Percentiles rank a stretch among this genome's conserved stretches.
Evolutionary conservation across 2,113 vertebrate species (phyloP).

Genomic region (Hirundichthys speculiger): DNA sequence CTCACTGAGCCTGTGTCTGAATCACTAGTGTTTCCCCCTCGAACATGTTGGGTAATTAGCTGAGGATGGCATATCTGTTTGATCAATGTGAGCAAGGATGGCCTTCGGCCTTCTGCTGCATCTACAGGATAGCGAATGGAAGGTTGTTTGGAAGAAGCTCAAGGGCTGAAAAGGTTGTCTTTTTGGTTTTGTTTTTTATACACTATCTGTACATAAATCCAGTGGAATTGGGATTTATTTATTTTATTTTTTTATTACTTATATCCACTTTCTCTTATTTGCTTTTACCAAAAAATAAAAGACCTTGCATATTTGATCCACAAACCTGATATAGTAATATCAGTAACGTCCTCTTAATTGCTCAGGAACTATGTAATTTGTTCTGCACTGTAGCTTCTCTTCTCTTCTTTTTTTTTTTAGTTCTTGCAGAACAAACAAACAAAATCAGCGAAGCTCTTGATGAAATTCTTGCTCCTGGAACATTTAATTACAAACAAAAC

Average conservation of each 20-base stretch:
- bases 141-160: not conserved
- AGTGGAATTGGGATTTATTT: too few species aligned
- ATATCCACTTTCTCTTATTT: not conserved
- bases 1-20: too few species aligned
- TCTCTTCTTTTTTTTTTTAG: not conserved
- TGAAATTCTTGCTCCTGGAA: too few species aligned
- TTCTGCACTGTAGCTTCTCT: not conserved
- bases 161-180: not conserved
- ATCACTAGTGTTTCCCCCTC: too few species aligned
- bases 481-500: too few species aligned
- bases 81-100: too few species aligned
- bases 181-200: too few species aligned
- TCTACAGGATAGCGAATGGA: not conserved
- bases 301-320: too few species aligned
- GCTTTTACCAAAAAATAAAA: not conserved
- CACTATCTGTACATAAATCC: too few species aligned
- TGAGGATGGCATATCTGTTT: not conserved
- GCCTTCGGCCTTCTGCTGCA: not conserved
- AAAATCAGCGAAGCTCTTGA: too few species aligned
- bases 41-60: too few species aligned
- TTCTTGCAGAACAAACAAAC: not conserved
- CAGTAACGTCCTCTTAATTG: not conserved
- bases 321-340: too few species aligned
- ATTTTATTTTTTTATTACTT: not conserved
- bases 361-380: not conserved